phyloP scores from a whole-genome alignment of 2,888 invertebrate species.

The Clepsis dumicolana region DNA sequence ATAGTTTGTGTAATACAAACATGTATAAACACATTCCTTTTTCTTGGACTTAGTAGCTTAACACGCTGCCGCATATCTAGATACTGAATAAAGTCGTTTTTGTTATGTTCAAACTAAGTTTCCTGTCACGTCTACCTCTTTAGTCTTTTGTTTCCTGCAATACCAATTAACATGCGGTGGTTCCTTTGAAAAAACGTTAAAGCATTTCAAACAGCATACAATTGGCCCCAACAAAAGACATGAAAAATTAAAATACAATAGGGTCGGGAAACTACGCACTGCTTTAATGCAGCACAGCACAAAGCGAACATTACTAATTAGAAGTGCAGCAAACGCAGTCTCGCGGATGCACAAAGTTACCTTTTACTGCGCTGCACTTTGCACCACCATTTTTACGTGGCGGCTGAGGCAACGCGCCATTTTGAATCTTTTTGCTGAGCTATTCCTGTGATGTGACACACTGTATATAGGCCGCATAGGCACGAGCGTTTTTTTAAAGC shows the following conservation, averaged over 20 bases:
- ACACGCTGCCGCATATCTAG: too few relatives aligned
- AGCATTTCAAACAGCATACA: constrained; percentile 35
- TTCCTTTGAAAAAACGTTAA: constrained; percentile 19
- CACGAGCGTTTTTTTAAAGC: too few relatives aligned
- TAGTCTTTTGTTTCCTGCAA: too few relatives aligned
- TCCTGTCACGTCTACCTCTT: too few relatives aligned
- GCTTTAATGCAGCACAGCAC: constrained; percentile 39
- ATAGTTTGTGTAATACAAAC: too few relatives aligned
- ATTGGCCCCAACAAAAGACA: constrained; percentile 40
- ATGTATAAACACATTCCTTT: too few relatives aligned
- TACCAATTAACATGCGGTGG: neutral
- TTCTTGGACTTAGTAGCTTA: too few relatives aligned
- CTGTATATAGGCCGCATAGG: neutral
- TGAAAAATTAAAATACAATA: constrained; percentile 42
- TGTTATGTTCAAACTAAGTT: too few relatives aligned
- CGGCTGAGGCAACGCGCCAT: constrained; percentile 54
- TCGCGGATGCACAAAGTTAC: constrained; percentile 58
- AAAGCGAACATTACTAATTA: constrained; percentile 63
- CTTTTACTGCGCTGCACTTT: constrained; percentile 60
- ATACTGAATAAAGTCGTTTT: too few relatives aligned
- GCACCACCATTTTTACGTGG: constrained; percentile 62
- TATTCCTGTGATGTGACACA: constrained; percentile 27
- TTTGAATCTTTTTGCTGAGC: constrained; percentile 46
- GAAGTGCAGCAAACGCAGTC: constrained; percentile 52
- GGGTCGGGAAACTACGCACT: constrained; percentile 32